phyloP scores from a whole-genome alignment of 2,113 vertebrate species.

The Clupea harengus region DNA sequence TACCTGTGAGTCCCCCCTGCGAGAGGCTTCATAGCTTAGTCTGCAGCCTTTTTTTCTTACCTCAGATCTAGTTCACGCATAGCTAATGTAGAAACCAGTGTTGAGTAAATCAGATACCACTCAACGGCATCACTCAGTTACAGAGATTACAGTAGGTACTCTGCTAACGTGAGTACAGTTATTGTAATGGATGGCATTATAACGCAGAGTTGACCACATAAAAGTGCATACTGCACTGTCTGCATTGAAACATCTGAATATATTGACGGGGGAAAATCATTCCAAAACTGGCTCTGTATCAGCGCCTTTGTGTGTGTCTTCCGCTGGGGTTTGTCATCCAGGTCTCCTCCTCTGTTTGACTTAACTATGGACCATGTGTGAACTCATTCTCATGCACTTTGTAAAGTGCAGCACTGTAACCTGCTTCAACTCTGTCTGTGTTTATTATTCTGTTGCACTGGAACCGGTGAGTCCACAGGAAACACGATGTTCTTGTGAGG shows the following conservation, averaged over 20 bases:
- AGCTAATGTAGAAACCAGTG: background rate
- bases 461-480: background rate
- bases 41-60: background rate
- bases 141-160: background rate
- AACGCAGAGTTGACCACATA: background rate
- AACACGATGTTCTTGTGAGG: no score
- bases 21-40: background rate
- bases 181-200: background rate
- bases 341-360: background rate
- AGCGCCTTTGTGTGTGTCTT: background rate
- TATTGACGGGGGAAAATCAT: background rate
- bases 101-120: slow-evolving; percentile 8
- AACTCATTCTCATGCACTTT: slow-evolving; percentile 7
- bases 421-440: background rate
- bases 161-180: background rate
- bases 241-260: background rate
- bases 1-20: background rate
- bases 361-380: background rate
- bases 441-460: background rate
- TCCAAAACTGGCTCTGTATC: background rate
- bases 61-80: background rate
- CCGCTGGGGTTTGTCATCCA: background rate
- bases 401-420: background rate
- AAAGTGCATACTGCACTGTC: background rate
- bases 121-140: background rate